These are phyloP conservation scores for Liparis tanakae DNA, from an alignment of 2,797 vertebrate genomes.

Conservation along the genomic window DNA sequence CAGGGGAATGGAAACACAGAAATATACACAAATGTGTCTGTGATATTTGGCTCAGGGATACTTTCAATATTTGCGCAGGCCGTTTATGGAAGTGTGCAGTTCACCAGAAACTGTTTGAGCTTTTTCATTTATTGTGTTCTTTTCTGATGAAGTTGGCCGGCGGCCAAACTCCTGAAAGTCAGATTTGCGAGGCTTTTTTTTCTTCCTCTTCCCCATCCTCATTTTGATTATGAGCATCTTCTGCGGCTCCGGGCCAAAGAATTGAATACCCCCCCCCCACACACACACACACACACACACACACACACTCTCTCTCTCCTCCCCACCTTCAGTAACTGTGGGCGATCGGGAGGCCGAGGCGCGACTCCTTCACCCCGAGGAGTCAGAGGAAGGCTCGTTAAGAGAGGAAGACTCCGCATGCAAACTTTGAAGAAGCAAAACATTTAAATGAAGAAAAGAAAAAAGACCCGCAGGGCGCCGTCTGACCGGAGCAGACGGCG, in stretches of 20 bases:
- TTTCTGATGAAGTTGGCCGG: constrained; percentile 75
- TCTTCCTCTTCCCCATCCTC: constrained; percentile 21
- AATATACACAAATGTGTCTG: constrained; percentile 19
- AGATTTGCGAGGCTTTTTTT: constrained; percentile 53
- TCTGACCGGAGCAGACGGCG: no score
- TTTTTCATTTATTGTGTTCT: constrained; percentile 50
- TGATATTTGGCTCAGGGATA: constrained; percentile 59
- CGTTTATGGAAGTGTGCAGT: constrained; percentile 56
- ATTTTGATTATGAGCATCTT: constrained; percentile 65
- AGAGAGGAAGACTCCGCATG: constrained; percentile 11
- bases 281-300: no score
- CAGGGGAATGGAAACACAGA: neutral
- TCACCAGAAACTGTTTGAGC: constrained; percentile 52
- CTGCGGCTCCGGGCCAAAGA: constrained; percentile 66
- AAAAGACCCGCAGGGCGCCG: no score
- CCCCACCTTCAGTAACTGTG: constrained; percentile 26
- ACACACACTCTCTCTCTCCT: no score
- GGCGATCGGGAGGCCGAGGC: constrained; percentile 51
- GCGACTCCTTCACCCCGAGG: constrained; percentile 64
- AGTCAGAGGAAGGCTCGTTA: constrained; percentile 55
- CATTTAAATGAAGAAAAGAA: constrained; percentile 54
- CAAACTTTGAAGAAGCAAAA: constrained; percentile 46
- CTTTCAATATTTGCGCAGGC: constrained; percentile 71
- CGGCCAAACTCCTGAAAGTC: constrained; percentile 77
- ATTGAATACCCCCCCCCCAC: neutral